A percentile compares a stretch with the other conserved stretches of the same genome.
phyloP scores from a whole-genome alignment of 2,888 invertebrate genomes.

The Andricus curvator region DNA sequence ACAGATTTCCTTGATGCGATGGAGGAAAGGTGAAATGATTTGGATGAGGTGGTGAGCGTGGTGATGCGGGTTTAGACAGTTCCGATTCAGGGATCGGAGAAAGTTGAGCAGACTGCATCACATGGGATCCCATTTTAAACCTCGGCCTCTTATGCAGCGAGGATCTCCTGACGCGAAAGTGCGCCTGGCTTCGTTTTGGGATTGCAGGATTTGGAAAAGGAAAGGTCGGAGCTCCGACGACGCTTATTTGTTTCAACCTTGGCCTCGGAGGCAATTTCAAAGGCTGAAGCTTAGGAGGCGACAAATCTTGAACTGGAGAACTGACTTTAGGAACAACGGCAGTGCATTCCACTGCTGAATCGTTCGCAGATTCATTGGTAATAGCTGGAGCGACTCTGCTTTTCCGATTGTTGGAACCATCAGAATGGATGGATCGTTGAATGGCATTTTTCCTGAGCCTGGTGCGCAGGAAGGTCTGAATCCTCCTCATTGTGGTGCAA shows the following conservation, averaged over 20 bases:
- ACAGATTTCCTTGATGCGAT: slow-evolving; percentile 55
- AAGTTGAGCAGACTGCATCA: slow-evolving; percentile 78
- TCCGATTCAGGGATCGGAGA: slow-evolving; percentile 87
- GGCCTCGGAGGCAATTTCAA: slow-evolving; percentile 61
- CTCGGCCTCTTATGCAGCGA: slow-evolving; percentile 70
- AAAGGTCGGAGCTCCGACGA: slow-evolving; percentile 44
- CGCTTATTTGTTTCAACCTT: slow-evolving; percentile 50
- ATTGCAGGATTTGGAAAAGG: slow-evolving; percentile 57
- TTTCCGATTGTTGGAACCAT: slow-evolving; percentile 57
- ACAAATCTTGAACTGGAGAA: slow-evolving; percentile 27
- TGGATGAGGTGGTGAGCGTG: slow-evolving; percentile 78
- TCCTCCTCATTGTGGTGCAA: slow-evolving; percentile 70
- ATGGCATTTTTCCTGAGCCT: slow-evolving; percentile 66
- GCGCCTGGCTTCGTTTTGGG: slow-evolving; percentile 69
- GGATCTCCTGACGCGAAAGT: slow-evolving; percentile 68
- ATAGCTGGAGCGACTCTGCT: slow-evolving; percentile 65
- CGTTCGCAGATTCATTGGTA: slow-evolving; percentile 49
- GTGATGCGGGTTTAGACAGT: slow-evolving; percentile 85
- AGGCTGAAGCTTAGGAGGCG: slow-evolving; percentile 65
- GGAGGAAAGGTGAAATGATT: slow-evolving; percentile 76
- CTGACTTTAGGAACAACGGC: slow-evolving; percentile 46
- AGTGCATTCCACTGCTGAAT: slow-evolving; percentile 46
- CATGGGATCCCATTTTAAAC: slow-evolving; percentile 71
- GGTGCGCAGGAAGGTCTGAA: slow-evolving; percentile 70
- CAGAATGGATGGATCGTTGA: slow-evolving; percentile 61